These are phyloP conservation scores for Hemistola chrysoprasaria DNA, from an alignment of 2,888 invertebrate genomes.

Conservation along the genomic window DNA sequence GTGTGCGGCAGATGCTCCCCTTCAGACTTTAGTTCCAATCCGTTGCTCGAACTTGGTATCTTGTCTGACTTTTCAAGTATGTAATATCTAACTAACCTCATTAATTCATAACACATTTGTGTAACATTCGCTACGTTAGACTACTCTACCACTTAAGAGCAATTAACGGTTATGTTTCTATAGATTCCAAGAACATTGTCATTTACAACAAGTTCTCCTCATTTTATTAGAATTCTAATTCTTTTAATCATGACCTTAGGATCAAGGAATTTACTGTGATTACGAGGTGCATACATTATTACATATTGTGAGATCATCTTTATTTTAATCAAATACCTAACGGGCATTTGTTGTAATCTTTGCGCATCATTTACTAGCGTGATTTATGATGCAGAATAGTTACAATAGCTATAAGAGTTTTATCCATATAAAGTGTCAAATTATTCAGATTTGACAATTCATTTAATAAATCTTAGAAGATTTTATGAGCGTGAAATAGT, in stretches of 20 bases:
- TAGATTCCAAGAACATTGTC: constrained; percentile 3
- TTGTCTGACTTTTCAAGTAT: constrained; percentile 16
- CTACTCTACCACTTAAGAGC: constrained; percentile 5
- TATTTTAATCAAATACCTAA: constrained; percentile 37
- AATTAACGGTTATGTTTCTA: constrained; percentile 8
- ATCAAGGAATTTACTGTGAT: constrained; percentile 30
- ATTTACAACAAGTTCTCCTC: constrained; percentile 6
- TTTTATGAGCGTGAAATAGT: constrained; percentile 15
- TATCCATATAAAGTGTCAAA: constrained; percentile 25
- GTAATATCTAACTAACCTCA: constrained; percentile 18
- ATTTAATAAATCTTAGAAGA: constrained; percentile 13
- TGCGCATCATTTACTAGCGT: constrained; percentile 41
- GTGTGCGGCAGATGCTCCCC: constrained; percentile 72
- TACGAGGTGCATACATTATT: constrained; percentile 43
- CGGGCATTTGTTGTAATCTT: constrained; percentile 33
- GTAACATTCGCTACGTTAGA: constrained; percentile 10
- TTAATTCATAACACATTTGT: constrained; percentile 17
- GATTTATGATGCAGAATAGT: constrained; percentile 27
- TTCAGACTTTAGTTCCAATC: constrained; percentile 46
- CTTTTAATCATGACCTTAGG: constrained; percentile 12
- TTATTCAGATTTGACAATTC: constrained; percentile 27
- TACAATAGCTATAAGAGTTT: constrained; percentile 21
- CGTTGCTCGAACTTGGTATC: constrained; percentile 34
- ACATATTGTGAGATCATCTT: constrained; percentile 55
- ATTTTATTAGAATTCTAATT: constrained; percentile 12